Evolutionary conservation across 2,888 invertebrate genomes (phyloP).

Genomic region (Dynastes grantii): DNA sequence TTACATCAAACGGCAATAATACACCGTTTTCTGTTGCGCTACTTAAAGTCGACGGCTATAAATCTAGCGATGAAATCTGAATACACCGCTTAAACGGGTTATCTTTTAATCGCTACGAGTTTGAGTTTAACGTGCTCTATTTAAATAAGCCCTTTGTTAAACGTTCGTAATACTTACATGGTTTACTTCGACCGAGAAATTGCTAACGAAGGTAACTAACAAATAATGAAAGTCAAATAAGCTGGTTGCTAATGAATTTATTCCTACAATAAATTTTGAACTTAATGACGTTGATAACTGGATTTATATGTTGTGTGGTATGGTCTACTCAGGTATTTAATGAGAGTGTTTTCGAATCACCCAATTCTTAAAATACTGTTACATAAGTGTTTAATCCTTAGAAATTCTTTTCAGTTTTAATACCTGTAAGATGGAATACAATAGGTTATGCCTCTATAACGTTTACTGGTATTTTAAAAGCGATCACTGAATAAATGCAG

Average conservation of each 20-base stretch:
- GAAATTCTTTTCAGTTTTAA: too few relatives aligned
- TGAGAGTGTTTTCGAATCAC: too few relatives aligned
- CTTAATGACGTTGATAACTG: not conserved
- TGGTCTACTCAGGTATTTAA: not conserved
- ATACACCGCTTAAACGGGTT: conserved; percentile 30
- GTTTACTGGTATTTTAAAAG: too few relatives aligned
- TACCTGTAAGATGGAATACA: too few relatives aligned
- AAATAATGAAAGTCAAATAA: conserved; percentile 28
- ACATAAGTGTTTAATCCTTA: too few relatives aligned
- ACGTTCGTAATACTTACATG: not conserved
- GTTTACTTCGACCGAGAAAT: not conserved
- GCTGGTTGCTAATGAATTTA: conserved; percentile 17
- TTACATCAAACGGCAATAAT: conserved; percentile 31
- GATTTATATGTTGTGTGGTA: not conserved
- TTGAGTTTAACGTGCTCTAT: conserved; percentile 18
- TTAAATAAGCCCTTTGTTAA: conserved; percentile 21
- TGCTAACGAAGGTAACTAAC: conserved; percentile 11
- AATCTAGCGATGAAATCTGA: conserved; percentile 33
- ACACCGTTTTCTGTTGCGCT: not conserved
- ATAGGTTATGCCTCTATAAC: too few relatives aligned
- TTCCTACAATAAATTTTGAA: conserved; percentile 24
- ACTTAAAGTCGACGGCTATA: not conserved
- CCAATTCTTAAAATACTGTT: too few relatives aligned
- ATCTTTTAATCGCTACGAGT: conserved; percentile 32
- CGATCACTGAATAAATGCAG: too few relatives aligned